phyloP scores from a whole-genome alignment of 2,113 vertebrate genomes.

The Erythrolamprus reginae region DNA sequence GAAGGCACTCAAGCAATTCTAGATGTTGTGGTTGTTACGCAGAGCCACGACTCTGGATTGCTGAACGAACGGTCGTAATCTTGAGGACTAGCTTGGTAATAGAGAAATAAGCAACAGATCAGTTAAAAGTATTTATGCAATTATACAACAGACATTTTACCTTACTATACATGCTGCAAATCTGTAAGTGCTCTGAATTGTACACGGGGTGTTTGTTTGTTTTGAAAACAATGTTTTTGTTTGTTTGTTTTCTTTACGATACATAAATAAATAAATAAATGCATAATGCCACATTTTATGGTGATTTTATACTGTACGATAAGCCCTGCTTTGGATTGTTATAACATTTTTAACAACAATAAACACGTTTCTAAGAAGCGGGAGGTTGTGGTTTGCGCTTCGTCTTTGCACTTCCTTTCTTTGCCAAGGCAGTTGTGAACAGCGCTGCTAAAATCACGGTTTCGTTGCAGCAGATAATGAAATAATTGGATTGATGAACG shows the following conservation, averaged over 20 bases:
- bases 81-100: constrained; percentile 1
- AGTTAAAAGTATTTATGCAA: constrained; percentile 58
- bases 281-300: constrained; percentile 50
- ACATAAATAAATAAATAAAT: constrained; percentile 39
- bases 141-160: constrained; percentile 59
- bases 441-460: background rate
- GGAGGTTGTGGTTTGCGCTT: constrained; percentile 30
- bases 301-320: constrained; percentile 72
- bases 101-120: constrained; percentile 28
- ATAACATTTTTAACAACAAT: constrained; percentile 54
- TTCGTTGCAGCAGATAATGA: background rate
- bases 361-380: constrained; percentile 72
- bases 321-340: constrained; percentile 66
- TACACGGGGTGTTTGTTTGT: background rate
- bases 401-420: constrained; percentile 6
- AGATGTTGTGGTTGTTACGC: background rate
- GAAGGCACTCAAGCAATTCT: no score
- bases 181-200: constrained; percentile 44
- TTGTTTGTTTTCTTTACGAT: background rate
- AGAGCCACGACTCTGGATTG: background rate
- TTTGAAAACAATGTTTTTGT: background rate
- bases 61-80: background rate
- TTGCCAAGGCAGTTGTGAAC: background rate
- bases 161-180: constrained; percentile 39
- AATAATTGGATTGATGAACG: background rate